phyloP scores from a whole-genome alignment of 2,113 vertebrate genomes.

The Psammodynastes pulverulentus region DNA sequence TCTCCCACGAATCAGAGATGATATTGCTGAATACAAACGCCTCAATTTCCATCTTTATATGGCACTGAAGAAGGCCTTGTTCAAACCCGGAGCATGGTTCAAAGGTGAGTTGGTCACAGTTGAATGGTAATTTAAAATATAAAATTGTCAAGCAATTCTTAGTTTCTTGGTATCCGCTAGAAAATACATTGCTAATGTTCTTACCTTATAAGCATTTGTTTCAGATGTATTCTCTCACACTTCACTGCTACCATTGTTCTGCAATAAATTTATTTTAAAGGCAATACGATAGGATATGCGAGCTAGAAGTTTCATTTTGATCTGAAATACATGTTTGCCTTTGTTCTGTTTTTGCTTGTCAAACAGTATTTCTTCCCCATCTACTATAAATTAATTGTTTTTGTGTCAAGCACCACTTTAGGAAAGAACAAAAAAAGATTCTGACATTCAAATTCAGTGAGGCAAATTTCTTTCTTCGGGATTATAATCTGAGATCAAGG shows the following conservation, averaged over 20 bases:
- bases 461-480: background rate
- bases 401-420: background rate
- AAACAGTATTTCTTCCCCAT: background rate
- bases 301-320: background rate
- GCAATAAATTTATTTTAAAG: background rate
- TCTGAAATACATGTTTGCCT: background rate
- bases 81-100: constrained; percentile 97
- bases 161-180: background rate
- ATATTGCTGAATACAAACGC: constrained; percentile 90
- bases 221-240: background rate
- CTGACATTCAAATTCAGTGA: background rate
- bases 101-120: constrained; percentile 79
- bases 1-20: constrained; percentile 87
- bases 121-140: background rate
- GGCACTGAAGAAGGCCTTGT: constrained; percentile 93
- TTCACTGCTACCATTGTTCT: background rate
- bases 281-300: background rate
- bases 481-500: background rate
- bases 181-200: background rate
- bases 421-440: background rate
- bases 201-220: background rate
- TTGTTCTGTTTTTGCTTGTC: background rate
- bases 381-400: too few species aligned
- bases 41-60: constrained; percentile 98
- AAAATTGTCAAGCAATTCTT: background rate